These are phyloP conservation scores for Lepetodrilus schrolli DNA, from an alignment of 2,888 invertebrate genomes.

Conservation along the genomic window DNA sequence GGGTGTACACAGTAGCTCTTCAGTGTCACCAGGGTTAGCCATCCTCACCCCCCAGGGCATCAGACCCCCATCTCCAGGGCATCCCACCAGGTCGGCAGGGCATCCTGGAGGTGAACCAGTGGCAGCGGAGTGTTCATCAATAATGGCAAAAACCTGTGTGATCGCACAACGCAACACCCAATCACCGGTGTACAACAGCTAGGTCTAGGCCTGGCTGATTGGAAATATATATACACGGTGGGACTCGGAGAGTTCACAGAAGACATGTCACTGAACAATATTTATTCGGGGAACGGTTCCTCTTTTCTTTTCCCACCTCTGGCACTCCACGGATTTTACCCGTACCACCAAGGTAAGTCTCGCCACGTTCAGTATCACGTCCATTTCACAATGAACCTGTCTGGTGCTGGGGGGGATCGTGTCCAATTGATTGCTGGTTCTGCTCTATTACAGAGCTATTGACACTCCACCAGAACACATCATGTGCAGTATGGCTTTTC, in stretches of 20 bases:
- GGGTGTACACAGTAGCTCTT: background rate
- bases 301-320: conserved; percentile 33
- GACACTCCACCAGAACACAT: background rate
- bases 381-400: background rate
- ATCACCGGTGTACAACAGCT: conserved; percentile 18
- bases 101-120: no score
- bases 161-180: conserved; percentile 41
- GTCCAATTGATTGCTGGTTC: background rate
- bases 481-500: background rate
- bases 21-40: background rate
- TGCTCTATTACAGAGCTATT: conserved; percentile 16
- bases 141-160: conserved; percentile 40
- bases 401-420: background rate
- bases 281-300: conserved; percentile 31
- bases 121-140: conserved; percentile 35
- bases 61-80: no score
- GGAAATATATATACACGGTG: background rate
- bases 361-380: background rate
- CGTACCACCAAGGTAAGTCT: conserved; percentile 34
- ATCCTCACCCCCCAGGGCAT: background rate
- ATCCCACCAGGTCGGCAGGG: background rate
- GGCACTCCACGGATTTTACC: conserved; percentile 31
- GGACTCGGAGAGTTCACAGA: background rate
- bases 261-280: conserved; percentile 38
- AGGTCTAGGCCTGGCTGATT: background rate